Base-by-base conservation (phyloP, 2,888 invertebrate species). In the Platycheirus albimanus region DNA sequence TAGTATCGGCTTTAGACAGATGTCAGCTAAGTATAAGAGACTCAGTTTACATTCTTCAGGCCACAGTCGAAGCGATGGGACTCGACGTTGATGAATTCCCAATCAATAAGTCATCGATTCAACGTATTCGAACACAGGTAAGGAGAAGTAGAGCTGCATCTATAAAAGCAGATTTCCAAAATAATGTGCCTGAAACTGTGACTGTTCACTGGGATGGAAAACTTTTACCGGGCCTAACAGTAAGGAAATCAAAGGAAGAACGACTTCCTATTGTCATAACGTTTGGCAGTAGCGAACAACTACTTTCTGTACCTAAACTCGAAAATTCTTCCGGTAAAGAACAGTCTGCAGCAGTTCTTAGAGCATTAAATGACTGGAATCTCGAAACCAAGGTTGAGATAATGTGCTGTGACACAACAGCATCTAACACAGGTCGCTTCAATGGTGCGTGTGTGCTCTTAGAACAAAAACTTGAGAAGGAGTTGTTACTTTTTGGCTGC, bases 201-300 rank as follows among this genome's bases (percentile, higher is more conserved):
- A 88, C 86, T 30, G 85, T 88, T 69, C 87, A 88, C 52, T 88
- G 87, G 87, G 87, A 56, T 24, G 24, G 24, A 5, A 24, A 24
- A 24, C 24, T 24, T 3, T 24, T 24, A 5, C 24, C 24, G 5
- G 24, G 24, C 5, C 3, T 24, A 4, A n/a, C n/a, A n/a, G 3
- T 24, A 24, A 24, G 24, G 24, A 24, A 11, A 15, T 87, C 5
- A 89, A 88, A 87, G 58, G 72, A 78, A 88, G 87, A 88, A 88
- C 86, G 88, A 80, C 64, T 87, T 17, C 86, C 86, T 38, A 85
- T 43, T 90, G 91, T 88, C 91, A 90, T 74, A 90, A 86, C 86
- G 70, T 85, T 58, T 61, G 45, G 8, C 1, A 17, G 10, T 30
- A 85, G 85, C 47, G 85, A 87, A 85, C 85, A 88, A 86, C 85